Evolutionary conservation across 2,113 vertebrate genomes (phyloP).

Genomic region (Corythornis cristatus): DNA sequence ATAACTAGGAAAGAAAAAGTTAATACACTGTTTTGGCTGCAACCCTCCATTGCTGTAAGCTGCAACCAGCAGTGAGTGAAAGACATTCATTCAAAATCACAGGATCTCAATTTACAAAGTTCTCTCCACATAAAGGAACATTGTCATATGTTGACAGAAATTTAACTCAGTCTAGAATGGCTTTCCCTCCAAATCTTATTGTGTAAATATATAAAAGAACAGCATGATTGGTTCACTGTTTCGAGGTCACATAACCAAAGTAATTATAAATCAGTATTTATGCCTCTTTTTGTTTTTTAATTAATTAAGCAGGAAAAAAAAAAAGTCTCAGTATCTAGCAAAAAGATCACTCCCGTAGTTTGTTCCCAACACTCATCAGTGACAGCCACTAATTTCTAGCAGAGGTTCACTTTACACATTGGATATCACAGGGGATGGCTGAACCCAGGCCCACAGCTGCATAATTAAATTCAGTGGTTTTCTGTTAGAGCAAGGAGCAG

Average conservation of each 20-base stretch:
- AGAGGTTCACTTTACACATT: background rate
- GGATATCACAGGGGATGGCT: background rate
- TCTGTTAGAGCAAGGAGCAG: background rate
- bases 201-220: background rate
- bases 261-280: background rate
- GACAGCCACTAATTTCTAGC: background rate
- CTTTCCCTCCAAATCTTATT: background rate
- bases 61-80: background rate
- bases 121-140: slow-evolving; percentile 8
- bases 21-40: background rate
- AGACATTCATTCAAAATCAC: slow-evolving; percentile 16
- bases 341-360: background rate
- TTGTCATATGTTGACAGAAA: background rate
- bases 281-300: background rate
- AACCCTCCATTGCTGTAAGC: background rate
- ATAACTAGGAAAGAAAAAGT: accelerated
- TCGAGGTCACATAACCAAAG: background rate
- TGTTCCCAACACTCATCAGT: background rate
- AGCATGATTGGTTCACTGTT: background rate
- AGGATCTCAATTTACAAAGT: slow-evolving; percentile 24
- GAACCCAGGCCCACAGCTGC: background rate
- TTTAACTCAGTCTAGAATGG: background rate
- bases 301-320: background rate
- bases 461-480: slow-evolving; percentile 24
- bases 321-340: accelerated